Percentiles rank a stretch among this genome's conserved stretches.
phyloP scores from a whole-genome alignment of 2,797 vertebrate species.

The Anguilla anguilla region DNA sequence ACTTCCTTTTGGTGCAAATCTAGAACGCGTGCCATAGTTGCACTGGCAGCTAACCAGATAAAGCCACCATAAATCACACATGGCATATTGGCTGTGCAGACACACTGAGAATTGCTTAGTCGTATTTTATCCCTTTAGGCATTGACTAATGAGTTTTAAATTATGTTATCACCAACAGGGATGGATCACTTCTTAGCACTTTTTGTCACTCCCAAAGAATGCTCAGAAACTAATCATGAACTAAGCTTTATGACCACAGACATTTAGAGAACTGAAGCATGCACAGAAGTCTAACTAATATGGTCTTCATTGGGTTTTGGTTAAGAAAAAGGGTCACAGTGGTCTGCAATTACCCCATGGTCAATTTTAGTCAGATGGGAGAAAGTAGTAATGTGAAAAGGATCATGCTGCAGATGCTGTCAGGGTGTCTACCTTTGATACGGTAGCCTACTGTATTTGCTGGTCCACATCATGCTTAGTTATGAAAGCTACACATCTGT shows the following conservation, averaged over 20 bases:
- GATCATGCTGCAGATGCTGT: neutral
- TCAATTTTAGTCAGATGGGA: neutral
- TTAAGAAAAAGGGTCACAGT: neutral
- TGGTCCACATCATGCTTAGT: neutral
- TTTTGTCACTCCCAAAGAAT: constrained; percentile 22
- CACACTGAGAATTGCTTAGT: neutral
- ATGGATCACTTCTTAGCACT: neutral
- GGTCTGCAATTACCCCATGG: neutral
- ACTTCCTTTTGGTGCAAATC: neutral
- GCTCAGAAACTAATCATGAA: neutral
- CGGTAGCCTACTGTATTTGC: neutral
- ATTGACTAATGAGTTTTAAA: neutral
- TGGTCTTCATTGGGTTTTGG: neutral
- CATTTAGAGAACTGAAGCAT: constrained; percentile 1
- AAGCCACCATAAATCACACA: neutral
- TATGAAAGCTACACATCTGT: constrained; percentile 3
- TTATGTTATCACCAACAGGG: neutral
- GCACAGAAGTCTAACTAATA: neutral
- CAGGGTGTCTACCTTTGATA: neutral
- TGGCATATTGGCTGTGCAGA: neutral
- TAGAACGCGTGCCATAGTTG: neutral
- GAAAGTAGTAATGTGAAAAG: neutral
- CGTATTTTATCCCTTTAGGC: neutral
- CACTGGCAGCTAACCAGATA: neutral
- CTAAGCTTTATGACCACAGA: neutral